phyloP scores from a whole-genome alignment of 1,140 invertebrate genomes.

The Papilio helenus region DNA sequence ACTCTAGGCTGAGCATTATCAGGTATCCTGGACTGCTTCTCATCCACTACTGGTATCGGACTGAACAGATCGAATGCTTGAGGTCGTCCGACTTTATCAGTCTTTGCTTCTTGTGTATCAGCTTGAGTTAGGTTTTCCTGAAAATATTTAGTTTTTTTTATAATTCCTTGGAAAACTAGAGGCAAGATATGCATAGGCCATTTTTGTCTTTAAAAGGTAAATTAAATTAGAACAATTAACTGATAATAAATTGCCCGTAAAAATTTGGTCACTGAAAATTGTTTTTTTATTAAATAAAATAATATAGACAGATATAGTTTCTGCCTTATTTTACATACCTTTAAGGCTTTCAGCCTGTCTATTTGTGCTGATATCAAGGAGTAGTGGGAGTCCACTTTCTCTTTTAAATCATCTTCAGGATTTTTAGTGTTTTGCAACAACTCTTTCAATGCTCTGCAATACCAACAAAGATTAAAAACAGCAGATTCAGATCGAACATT shows the following conservation, averaged over 20 bases:
- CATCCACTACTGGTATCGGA: constrained; percentile 77
- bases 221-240: no score
- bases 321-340: constrained; percentile 66
- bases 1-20: constrained; percentile 69
- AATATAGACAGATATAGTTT: no score
- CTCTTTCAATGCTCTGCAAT: constrained; percentile 73
- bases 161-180: no score
- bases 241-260: no score
- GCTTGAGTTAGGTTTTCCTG: constrained; percentile 64
- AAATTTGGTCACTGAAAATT: no score
- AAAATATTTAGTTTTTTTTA: constrained; percentile 40
- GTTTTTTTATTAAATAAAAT: no score
- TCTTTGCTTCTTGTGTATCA: constrained; percentile 48
- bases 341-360: constrained; percentile 84
- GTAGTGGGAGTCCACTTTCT: constrained; percentile 82
- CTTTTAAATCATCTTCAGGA: constrained; percentile 74
- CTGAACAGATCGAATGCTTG: constrained; percentile 82
- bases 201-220: no score
- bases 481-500: no score
- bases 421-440: constrained; percentile 60
- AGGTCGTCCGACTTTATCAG: constrained; percentile 59
- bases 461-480: neutral
- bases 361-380: constrained; percentile 84
- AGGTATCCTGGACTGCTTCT: constrained; percentile 65
- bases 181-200: no score